phyloP scores from a whole-genome alignment of 37 sponge, comb jelly and placozoan species.

The Oscarella lobularis region DNA sequence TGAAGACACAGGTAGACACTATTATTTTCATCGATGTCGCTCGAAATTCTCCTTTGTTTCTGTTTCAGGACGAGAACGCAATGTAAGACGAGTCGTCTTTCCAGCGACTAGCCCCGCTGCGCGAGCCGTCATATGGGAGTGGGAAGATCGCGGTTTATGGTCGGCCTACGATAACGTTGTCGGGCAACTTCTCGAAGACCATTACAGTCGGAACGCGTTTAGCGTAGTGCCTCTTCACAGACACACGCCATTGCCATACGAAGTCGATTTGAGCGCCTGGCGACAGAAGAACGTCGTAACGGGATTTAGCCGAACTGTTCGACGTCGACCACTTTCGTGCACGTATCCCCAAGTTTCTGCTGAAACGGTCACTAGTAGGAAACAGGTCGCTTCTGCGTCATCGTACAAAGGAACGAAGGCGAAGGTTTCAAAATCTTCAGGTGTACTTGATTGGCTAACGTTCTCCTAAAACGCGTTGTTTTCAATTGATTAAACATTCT shows the following conservation, averaged over 20 bases:
- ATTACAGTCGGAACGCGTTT: not conserved
- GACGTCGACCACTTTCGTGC: not conserved
- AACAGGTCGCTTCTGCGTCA: too few species aligned
- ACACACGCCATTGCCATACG: not conserved
- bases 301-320: not conserved
- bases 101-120: constrained; percentile 59
- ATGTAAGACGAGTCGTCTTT: not conserved
- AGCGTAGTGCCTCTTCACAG: not conserved
- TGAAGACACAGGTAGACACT: not conserved
- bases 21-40: not conserved
- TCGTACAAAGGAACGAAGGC: too few species aligned
- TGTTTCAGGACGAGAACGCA: constrained; percentile 12
- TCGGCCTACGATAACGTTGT: not conserved
- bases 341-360: not conserved
- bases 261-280: not conserved
- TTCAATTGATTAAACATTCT: too few species aligned
- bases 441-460: too few species aligned
- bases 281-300: constrained; percentile 1
- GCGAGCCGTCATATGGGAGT: constrained; percentile 27
- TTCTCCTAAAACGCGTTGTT: too few species aligned
- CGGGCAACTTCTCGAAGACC: not conserved
- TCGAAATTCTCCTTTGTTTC: not conserved
- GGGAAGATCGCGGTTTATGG: not conserved
- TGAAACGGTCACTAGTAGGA: too few species aligned
- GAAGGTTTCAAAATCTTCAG: too few species aligned